Evolutionary conservation across 2,797 vertebrate species (phyloP), one percentile per base, ranked within the genome.

Genomic region (Tokudaia tokunoshimensis): DNA sequence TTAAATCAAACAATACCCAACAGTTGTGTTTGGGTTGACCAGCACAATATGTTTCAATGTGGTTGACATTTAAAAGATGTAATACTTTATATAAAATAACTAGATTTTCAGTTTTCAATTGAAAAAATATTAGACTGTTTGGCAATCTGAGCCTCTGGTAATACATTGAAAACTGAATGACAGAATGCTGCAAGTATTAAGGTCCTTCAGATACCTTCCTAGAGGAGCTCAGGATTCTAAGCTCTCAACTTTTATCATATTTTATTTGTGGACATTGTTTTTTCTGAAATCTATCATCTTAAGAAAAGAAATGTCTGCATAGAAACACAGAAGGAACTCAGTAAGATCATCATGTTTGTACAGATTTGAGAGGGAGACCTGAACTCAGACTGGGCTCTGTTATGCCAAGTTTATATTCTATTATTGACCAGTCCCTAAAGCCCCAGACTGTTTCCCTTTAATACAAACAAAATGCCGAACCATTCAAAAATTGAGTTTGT

Each of bases 51-150:
- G 70, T 74, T 6, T 78, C 47, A 93, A 83, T 4, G 29, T 34
- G 41, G 1, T 83, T 63, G 12, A 75, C 22, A 89, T 22, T 57
- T 83, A 89, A 63, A 92, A 91, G 50, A 75, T 85, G 6, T 5
- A 91, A 50, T 70, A 70, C 65, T 82, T 75, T 89, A 61, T 59
- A 67, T 8, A 88, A 80, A 82, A 41, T 19, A 75, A 52, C 24
- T 67, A 3, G 24, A 61, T 87, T 86, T 94, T 89, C n/a, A 84
- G 14, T 29, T 95, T 67, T 65, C 78, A 85, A 59, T 80, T 83
- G 1, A 92, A 85, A 59, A 94, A 92, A 4, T 76, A 79, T 55
- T 12, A 44, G 41, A 84, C 31, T 3, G 31, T 55, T 63, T 96
- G 52, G 26, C 55, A 81, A n/a, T 20, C 22, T 94, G 19, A 92